Evolutionary conservation across 2,888 invertebrate species (phyloP), one percentile per base, ranked within the genome.

Genomic region (Ramazzottius varieornatus): DNA sequence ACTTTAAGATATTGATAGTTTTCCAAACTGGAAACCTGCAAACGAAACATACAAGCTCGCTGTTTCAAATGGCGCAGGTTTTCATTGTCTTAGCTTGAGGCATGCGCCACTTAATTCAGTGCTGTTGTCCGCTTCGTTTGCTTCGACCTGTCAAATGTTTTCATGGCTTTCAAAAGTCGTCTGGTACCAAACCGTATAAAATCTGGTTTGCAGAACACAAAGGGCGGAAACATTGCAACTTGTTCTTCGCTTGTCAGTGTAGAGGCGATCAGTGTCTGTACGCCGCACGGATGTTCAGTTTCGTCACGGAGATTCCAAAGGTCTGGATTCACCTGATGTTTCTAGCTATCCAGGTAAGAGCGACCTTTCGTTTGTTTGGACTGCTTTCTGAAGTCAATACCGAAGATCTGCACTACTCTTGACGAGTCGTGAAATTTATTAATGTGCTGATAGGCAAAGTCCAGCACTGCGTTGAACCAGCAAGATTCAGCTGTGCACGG

Each of bases 291-390:
- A 75, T 76, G 68, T 80, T 80, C 70, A 75, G 75, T 1, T 73
- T 80, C 69, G 77, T 79, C 70, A 81, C 81, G 33, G 82, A 87
- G 68, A 83, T 85, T 73, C 86, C 91, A 0, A 82, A 88, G 70
- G 84, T 86, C 63, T 92, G 92, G 93, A 86, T 93, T 69, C 92
- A 93, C 78, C 81, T 93, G 65, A 92, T 93, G 90, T 92, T 93
- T 77, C 82, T 93, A 65, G 88, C 90, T 68, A 82, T 91, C 68
- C 90, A 90, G 80, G 82, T 82, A 72, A 65, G 67, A 64, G 24
- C 46, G 64, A 71, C 74, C 8, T 74, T 75, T 69, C 75, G 75
- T 69, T 33, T 40, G 16, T 64, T 63, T 32, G 29, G 20, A 8
- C 40, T 54, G 40, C 40, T 40, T 20, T 40, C 40, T 40, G 8